Conservation (phyloP, 2,888 invertebrate species). For the Synanthedon formicaeformis region DNA sequence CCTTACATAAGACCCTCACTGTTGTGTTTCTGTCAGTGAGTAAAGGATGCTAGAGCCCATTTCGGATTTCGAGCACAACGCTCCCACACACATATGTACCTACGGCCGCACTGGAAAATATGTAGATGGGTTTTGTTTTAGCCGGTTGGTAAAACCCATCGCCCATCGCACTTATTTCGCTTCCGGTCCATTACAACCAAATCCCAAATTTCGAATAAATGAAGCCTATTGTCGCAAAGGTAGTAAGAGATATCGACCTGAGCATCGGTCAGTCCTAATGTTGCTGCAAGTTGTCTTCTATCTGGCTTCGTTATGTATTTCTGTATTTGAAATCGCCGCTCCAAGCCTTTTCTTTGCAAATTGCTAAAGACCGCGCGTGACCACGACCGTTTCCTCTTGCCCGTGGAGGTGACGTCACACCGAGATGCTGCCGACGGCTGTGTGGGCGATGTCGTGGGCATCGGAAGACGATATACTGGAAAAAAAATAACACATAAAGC, state of each 20-base stretch:
- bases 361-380: constrained; percentile 95
- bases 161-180: too few relatives aligned
- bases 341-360: constrained; percentile 92
- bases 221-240: not conserved
- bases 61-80: too few relatives aligned
- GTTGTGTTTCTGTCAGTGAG: too few relatives aligned
- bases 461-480: constrained; percentile 53
- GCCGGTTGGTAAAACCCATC: too few relatives aligned
- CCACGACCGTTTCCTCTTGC: constrained; percentile 91
- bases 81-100: too few relatives aligned
- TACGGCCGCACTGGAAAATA: too few relatives aligned
- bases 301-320: constrained; percentile 98
- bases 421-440: constrained; percentile 40
- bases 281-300: constrained; percentile 89
- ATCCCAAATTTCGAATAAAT: too few relatives aligned
- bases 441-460: constrained; percentile 48
- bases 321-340: constrained; percentile 91
- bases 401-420: constrained; percentile 63
- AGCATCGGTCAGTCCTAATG: constrained; percentile 92
- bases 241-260: constrained; percentile 70
- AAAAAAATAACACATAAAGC: constrained; percentile 3
- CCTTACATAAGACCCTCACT: too few relatives aligned
- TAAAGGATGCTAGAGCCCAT: too few relatives aligned
- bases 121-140: too few relatives aligned
- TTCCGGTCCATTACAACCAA: too few relatives aligned